Conservation (phyloP, 2,113 vertebrate genomes). For the Amblyornis subalaris region DNA sequence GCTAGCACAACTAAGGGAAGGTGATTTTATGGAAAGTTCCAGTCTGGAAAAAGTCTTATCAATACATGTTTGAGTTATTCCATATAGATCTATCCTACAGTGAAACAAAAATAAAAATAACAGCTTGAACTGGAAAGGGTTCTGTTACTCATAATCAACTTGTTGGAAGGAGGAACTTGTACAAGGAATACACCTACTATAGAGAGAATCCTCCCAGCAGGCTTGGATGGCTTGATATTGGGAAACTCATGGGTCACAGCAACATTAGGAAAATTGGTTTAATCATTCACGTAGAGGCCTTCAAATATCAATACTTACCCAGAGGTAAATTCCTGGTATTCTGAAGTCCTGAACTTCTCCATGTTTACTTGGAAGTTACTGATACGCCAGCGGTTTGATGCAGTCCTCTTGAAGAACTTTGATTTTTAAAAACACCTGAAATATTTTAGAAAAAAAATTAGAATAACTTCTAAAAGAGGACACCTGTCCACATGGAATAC, state of each 20-base stretch:
- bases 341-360: neutral
- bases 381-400: neutral
- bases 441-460: neutral
- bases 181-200: neutral
- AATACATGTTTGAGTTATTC: neutral
- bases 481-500: neutral
- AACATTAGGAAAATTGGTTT: neutral
- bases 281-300: neutral
- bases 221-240: neutral
- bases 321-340: neutral
- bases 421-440: neutral
- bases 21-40: neutral
- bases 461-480: neutral
- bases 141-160: neutral
- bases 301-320: neutral
- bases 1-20: neutral
- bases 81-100: neutral
- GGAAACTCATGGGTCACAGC: neutral
- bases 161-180: neutral
- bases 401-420: neutral
- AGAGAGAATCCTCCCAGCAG: neutral
- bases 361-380: neutral
- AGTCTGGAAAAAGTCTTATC: neutral
- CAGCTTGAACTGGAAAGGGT: neutral
- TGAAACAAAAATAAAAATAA: neutral